Evolutionary conservation across 2,113 vertebrate genomes (phyloP), one percentile per base, ranked within the genome.

Genomic region (Monarcha castaneiventris): DNA sequence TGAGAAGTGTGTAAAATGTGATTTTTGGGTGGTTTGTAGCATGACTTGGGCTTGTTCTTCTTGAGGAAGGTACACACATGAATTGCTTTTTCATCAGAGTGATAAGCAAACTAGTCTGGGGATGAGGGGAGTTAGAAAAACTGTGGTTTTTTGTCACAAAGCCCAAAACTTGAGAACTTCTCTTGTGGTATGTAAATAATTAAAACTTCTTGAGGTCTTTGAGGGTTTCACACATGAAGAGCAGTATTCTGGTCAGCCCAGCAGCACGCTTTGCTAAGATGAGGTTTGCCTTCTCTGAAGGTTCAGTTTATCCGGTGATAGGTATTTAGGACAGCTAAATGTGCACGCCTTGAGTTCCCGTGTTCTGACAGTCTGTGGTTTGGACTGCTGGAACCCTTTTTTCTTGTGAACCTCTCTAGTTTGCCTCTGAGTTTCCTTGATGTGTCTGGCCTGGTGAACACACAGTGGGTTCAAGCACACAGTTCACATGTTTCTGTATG

Each of bases 311-410:
- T 69, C 13, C 7, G 4, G 13, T 32, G 32, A 15, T 39, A 62
- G 32, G 3, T 49, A 18, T 41, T 51, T 82, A 69, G 46, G 32
- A 33, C 2, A 71, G 64, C 32, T 71, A 35, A 71, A 29, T 0
- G 0, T 43, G 41, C 43, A 7, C 1, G 2, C 21, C 5, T 18
- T 3, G 3, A 21, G 25, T 56, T 61, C 41, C n/a, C 54, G 30
- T 54, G 14, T 48, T 26, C 48, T 85, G 56, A 2, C 22, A 55
- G 17, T n/a, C 48, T 71, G 51, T 43, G 39, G 27, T 63, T 58
- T 67, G 29, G 43, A n/a, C 17, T 67, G 29, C 39, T 43, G 44
- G 90, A 84, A 41, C 6, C 3, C 6, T 37, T 49, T 37, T 52
- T 51, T 56, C 32, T 39, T 2, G 0, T 9, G 25, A 62, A 44